Conservation (phyloP, 2,888 invertebrate species). For the Macrophya alboannulata region DNA sequence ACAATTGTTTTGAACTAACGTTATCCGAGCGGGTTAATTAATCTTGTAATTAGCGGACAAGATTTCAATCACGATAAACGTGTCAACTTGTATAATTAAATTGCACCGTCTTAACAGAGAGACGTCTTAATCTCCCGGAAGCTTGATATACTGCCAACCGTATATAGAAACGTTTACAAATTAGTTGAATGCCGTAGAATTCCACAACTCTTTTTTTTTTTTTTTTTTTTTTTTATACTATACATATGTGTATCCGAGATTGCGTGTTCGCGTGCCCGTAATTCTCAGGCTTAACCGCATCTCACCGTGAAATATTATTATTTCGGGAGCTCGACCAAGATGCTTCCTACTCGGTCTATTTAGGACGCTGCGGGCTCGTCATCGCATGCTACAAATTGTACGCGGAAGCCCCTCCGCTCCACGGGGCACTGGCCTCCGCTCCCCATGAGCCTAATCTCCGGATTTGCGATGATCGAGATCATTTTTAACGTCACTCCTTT, state of each 20-base stretch:
- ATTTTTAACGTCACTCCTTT: slow-evolving; percentile 25
- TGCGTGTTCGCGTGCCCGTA: slow-evolving; percentile 73
- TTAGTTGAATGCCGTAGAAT: slow-evolving; percentile 48
- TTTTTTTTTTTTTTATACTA: neutral
- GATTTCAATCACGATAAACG: slow-evolving; percentile 45
- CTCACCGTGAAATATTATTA: slow-evolving; percentile 56
- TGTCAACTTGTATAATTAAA: slow-evolving; percentile 47
- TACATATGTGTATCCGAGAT: slow-evolving; percentile 59
- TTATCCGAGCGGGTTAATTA: neutral
- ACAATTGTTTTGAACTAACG: slow-evolving; percentile 21
- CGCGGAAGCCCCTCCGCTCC: slow-evolving; percentile 49
- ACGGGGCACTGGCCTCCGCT: slow-evolving; percentile 50
- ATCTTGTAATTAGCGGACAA: slow-evolving; percentile 52
- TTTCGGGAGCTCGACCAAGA: slow-evolving; percentile 51
- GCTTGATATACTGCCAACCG: slow-evolving; percentile 25
- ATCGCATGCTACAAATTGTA: slow-evolving; percentile 54
- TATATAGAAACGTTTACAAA: slow-evolving; percentile 20
- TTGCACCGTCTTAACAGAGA: slow-evolving; percentile 16
- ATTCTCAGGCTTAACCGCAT: slow-evolving; percentile 53
- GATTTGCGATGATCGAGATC: slow-evolving; percentile 38
- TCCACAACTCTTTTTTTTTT: slow-evolving; percentile 10
- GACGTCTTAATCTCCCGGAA: slow-evolving; percentile 49
- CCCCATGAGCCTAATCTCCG: slow-evolving; percentile 44
- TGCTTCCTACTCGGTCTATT: slow-evolving; percentile 54
- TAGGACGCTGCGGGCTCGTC: slow-evolving; percentile 55